Conservation (phyloP, 2,113 vertebrate species). For the Nymphicus hollandicus region DNA sequence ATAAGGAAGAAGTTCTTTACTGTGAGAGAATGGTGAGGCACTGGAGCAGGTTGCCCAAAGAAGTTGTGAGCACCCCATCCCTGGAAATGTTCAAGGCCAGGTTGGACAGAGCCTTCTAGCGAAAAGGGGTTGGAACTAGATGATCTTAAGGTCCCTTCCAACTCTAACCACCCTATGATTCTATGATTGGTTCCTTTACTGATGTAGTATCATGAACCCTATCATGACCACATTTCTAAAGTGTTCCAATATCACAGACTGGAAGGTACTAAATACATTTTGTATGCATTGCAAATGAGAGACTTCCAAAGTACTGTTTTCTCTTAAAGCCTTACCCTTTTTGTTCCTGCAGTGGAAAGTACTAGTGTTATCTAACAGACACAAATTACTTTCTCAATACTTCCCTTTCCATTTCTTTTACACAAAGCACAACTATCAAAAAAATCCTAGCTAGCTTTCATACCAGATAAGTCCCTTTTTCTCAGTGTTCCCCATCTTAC, state of each 20-base stretch:
- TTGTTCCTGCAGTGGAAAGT: not conserved
- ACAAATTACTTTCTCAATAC: not conserved
- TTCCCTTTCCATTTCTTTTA: not conserved
- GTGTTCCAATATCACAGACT: not conserved
- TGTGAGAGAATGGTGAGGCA: not conserved
- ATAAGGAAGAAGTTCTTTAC: not conserved
- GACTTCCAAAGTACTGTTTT: not conserved
- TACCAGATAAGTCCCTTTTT: not conserved
- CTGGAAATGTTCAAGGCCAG: not conserved
- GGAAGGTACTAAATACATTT: not conserved
- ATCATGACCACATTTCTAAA: not conserved
- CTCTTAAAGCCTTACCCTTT: not conserved
- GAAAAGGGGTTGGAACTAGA: not conserved
- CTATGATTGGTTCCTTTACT: not conserved
- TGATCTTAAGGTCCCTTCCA: not conserved
- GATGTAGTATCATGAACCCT: not conserved
- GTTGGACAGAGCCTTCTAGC: not conserved
- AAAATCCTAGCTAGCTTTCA: not conserved
- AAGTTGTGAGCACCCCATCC: not conserved
- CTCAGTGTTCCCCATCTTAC: not conserved
- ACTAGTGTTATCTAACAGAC: not conserved
- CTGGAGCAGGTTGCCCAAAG: not conserved
- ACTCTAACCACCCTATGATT: not conserved
- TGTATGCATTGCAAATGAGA: not conserved
- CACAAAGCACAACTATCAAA: not conserved